Base-by-base conservation (phyloP, 2,888 invertebrate genomes). In the Mechanitis mazaeus region DNA sequence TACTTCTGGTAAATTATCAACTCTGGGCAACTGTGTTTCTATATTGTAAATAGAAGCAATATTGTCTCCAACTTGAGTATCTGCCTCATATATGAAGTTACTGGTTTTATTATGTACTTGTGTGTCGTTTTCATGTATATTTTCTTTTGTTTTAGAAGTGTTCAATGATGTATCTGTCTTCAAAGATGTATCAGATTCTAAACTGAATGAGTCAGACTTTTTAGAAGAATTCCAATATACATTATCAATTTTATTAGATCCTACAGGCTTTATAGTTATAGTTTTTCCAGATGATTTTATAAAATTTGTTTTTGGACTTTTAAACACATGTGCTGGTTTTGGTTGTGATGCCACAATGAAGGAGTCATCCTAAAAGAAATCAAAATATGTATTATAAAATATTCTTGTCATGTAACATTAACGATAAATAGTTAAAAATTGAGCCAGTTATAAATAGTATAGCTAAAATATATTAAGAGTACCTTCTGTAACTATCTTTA, bases 291-390 rank as follows among this genome's bases (percentile, higher is more conserved):
- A 75, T 2, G 78, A 73, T 72, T 85, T 87, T 59, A 83, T 72
- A 61, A 80, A 82, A 20, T 79, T 75, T 50, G 72, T 75, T 45
- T 74, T 79, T 11, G 81, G 72, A 67, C 75, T 77, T 72, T 75
- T 77, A 57, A 77, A 75, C 60, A 71, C 71, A 64, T 72, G 62
- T 12, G 66, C 68, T 58, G 65, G 60, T 69, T 77, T 80, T 11
- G 76, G 72, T 68, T 85, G 85, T 64, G 85, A 81, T 59, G 80
- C 75, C 54, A 73, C 74, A 60, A 84, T 72, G 64, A 85, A 83
- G 0, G 89, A 88, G 56, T 87, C 87, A 59, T 90, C 89, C 89
- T 89, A 86, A 59, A 54, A 61, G 54, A 47, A 42, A 54, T 4
- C 20, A 2, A 9, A 42, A 42, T 42, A 42, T 38, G 4, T 38